These are phyloP conservation scores for Myotis pilosus DNA, from an alignment of 2,797 vertebrate genomes.

Conservation along the genomic window DNA sequence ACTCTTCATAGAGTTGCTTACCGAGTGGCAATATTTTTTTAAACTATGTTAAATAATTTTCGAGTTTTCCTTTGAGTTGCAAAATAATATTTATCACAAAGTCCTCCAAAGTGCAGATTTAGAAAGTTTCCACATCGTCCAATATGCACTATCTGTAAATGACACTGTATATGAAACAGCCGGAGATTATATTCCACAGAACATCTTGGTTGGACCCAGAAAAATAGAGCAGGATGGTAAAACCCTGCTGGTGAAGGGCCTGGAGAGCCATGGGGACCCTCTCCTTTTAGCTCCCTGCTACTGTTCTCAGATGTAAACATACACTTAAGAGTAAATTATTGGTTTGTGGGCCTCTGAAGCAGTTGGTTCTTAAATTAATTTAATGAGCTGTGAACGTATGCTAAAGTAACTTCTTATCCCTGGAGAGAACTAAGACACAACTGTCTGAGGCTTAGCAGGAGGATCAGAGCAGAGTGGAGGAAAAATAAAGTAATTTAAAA, in stretches of 20 bases:
- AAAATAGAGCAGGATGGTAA: neutral
- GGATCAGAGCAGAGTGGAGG: neutral
- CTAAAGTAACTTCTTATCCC: conserved; percentile 56
- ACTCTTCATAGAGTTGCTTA: neutral
- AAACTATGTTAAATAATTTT: neutral
- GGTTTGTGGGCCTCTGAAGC: conserved; percentile 13
- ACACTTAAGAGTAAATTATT: conserved; percentile 61
- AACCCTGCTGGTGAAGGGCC: neutral
- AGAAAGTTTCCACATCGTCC: neutral
- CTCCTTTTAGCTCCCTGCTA: neutral
- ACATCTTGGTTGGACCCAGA: neutral
- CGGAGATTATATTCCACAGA: neutral
- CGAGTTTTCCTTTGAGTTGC: neutral
- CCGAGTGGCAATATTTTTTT: neutral
- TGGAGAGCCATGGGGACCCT: neutral
- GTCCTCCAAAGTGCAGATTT: neutral
- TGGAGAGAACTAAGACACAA: neutral
- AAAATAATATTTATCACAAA: conserved; percentile 2
- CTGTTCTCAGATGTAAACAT: conserved; percentile 42
- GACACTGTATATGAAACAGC: neutral
- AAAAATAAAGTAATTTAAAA: neutral
- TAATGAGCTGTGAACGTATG: conserved; percentile 65
- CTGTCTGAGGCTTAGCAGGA: neutral
- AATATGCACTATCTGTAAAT: neutral
- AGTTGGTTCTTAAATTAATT: conserved; percentile 67